Evolutionary conservation across 2,113 vertebrate genomes (phyloP), one percentile per base, ranked within the genome.

Genomic region (Scortum barcoo): DNA sequence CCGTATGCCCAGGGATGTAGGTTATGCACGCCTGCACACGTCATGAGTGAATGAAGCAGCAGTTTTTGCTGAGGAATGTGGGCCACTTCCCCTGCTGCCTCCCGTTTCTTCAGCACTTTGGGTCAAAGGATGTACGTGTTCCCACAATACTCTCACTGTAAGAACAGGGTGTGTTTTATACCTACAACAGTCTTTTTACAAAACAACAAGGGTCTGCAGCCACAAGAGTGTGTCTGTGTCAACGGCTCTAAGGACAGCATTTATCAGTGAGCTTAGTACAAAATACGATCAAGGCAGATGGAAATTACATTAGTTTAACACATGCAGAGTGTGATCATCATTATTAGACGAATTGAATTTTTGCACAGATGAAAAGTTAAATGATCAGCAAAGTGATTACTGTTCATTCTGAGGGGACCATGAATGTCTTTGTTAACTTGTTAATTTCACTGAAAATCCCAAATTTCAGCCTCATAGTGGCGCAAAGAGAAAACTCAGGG

Each of bases 61-160:
- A 78, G 46, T 78, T 77, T 86, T 40, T 53, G 50, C 75, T 28
- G 66, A 89, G 79, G 77, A 88, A 92, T 91, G 50, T 88, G 81
- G 84, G 81, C 48, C 75, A 86, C 69, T 62, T 88, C 86, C 86
- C 90, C 82, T 72, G 85, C 77, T 5, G 66, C 70, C 48, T 75
- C 54, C 83, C 30, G 58, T 67, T 60, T 56, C 58, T 46, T 51
- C 44, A 66, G 26, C 69, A 16, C 74, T 70, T 7, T 54, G 50
- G 63, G 24, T 67, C 12, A 67, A 74, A 76, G 54, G 30, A 48
- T 72, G 22, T 46, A n/a, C 54, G 33, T 54, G 36, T 60, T 83
- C 26, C 60, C 19, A 72, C 40, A 60, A 20, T 24, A 53, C 3
- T 44, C 13, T 33, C 17, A 14, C 19, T 56, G 2, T 50, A 19